These are phyloP conservation scores for Prosopocoilus inquinatus DNA, from an alignment of 2,888 invertebrate species.

Conservation along the genomic window DNA sequence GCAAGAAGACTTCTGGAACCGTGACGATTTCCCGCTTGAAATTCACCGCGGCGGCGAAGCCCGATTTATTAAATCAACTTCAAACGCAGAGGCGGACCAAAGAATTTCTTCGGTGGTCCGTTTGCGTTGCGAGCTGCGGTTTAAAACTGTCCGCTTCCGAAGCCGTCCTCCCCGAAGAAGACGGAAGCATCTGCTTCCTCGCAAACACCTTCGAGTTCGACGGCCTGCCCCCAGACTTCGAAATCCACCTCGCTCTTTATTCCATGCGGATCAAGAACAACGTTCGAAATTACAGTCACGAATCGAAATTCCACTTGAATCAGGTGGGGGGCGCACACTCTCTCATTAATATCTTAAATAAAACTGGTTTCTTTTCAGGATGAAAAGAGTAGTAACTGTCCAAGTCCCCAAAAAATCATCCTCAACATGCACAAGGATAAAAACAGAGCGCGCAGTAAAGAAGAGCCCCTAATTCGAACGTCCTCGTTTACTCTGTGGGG, in stretches of 20 bases:
- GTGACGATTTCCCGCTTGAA: constrained; percentile 21
- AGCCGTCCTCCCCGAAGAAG: constrained; percentile 31
- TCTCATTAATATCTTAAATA: background rate
- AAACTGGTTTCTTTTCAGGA: constrained; percentile 21
- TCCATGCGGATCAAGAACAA: constrained; percentile 49
- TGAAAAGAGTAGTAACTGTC: constrained; percentile 32
- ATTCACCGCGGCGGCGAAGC: constrained; percentile 23
- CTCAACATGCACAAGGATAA: constrained; percentile 22
- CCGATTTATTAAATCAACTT: constrained; percentile 2
- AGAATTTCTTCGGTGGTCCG: constrained; percentile 40
- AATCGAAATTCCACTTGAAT: constrained; percentile 42
- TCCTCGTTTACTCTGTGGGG: constrained; percentile 38
- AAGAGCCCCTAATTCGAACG: constrained; percentile 26
- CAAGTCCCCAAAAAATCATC: constrained; percentile 35
- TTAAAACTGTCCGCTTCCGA: constrained; percentile 37
- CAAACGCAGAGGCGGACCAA: constrained; percentile 2
- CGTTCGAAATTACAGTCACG: constrained; percentile 36
- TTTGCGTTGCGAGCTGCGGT: constrained; percentile 39
- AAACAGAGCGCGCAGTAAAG: constrained; percentile 19
- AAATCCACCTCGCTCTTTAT: constrained; percentile 51
- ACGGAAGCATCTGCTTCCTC: constrained; percentile 35
- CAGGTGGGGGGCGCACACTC: constrained; percentile 23
- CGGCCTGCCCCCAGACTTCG: constrained; percentile 43
- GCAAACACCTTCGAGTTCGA: constrained; percentile 38
- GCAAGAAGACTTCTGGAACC: constrained; percentile 19